Percentiles rank a stretch among this genome's conserved stretches.
Evolutionary conservation across 1,140 invertebrate genomes (phyloP).

Genomic region (Eufriesea mexicana): DNA sequence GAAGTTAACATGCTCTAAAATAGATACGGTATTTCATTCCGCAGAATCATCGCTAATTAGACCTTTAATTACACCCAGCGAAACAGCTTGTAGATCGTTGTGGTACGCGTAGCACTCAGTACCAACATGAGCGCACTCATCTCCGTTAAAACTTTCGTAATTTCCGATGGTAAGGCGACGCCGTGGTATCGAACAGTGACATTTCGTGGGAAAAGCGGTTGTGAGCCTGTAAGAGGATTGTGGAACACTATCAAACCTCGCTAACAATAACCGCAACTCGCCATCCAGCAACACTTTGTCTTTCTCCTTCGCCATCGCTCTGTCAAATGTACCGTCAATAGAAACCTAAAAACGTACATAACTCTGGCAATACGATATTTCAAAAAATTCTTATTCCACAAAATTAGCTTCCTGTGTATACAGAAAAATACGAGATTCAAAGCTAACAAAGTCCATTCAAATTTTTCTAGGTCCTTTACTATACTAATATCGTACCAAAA

Average conservation of each 20-base stretch:
- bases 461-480: too few species aligned
- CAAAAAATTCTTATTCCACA: too few species aligned
- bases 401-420: too few species aligned
- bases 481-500: too few species aligned
- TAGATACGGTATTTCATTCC: neutral
- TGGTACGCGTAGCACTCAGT: neutral
- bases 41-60: neutral
- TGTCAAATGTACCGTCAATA: neutral
- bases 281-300: neutral
- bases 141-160: constrained; percentile 9
- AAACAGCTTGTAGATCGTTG: neutral
- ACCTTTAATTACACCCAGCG: neutral
- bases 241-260: neutral
- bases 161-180: constrained; percentile 5
- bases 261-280: neutral
- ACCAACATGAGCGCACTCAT: constrained; percentile 2
- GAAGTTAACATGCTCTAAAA: neutral
- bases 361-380: too few species aligned
- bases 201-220: constrained; percentile 9
- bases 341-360: neutral
- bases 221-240: constrained; percentile 6
- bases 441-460: too few species aligned
- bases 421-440: too few species aligned
- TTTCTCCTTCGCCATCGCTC: neutral
- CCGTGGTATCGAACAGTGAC: neutral